Evolutionary conservation across 2,797 vertebrate genomes (phyloP).

Genomic region (Pelodytes ibericus): DNA sequence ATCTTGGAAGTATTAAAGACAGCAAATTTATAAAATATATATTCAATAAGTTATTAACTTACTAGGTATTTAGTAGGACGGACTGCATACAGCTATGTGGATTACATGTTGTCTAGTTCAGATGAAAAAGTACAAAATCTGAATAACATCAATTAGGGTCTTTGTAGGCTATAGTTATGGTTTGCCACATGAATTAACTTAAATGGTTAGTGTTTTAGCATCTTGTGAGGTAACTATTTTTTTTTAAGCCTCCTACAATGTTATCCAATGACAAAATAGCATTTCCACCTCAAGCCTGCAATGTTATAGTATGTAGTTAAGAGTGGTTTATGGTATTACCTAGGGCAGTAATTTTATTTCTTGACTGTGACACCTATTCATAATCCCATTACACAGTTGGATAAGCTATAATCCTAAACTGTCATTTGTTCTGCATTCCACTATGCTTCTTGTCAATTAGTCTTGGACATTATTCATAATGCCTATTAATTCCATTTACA

Average conservation of each 20-base stretch:
- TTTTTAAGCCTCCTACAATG: background rate
- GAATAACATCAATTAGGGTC: background rate
- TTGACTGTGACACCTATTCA: conserved; percentile 63
- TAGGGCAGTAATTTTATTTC: conserved; percentile 67
- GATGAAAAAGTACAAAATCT: conserved; percentile 23
- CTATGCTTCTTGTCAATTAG: conserved; percentile 64
- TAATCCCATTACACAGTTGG: conserved; percentile 65
- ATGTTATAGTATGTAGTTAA: conserved; percentile 62
- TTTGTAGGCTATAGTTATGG: conserved; percentile 23
- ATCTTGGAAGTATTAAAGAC: too few relatives aligned
- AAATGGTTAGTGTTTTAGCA: conserved; percentile 10
- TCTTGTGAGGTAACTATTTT: conserved; percentile 32
- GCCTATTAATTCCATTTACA: conserved; percentile 70
- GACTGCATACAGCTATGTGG: conserved; percentile 3
- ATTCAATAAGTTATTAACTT: too few relatives aligned
- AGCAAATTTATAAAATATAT: too few relatives aligned
- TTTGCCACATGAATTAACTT: conserved; percentile 31
- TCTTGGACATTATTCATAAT: conserved; percentile 66
- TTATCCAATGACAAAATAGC: background rate
- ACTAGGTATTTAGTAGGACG: too few relatives aligned
- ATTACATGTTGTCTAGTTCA: conserved; percentile 11
- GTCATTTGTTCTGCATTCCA: conserved; percentile 76
- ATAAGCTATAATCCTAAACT: conserved; percentile 69
- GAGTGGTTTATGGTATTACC: conserved; percentile 62
- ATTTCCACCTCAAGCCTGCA: conserved; percentile 57